These are phyloP conservation scores for Leptinotarsa texana DNA, from an alignment of 1,140 invertebrate genomes.

Conservation along the genomic window DNA sequence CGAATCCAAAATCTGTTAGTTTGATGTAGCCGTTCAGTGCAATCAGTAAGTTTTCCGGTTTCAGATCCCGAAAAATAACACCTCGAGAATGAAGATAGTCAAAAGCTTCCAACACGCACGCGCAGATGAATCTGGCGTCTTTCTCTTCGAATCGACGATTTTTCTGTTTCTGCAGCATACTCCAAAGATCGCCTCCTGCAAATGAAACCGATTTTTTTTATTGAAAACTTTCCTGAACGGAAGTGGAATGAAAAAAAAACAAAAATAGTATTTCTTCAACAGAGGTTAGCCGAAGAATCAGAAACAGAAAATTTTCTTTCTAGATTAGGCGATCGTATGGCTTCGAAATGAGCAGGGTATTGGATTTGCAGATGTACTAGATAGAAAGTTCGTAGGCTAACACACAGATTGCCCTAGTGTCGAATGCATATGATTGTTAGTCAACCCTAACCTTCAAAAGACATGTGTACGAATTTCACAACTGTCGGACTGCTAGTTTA, in stretches of 20 bases:
- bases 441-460: too few species aligned
- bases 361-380: too few species aligned
- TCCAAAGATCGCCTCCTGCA: conserved; percentile 55
- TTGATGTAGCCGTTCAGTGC: conserved; percentile 88
- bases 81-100: conserved; percentile 85
- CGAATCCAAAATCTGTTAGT: conserved; percentile 97
- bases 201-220: conserved; percentile 55
- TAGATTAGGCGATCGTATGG: too few species aligned
- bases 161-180: conserved; percentile 30
- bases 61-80: conserved; percentile 92
- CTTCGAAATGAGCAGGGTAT: too few species aligned
- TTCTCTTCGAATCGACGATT: conserved; percentile 81
- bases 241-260: neutral
- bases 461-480: too few species aligned
- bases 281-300: too few species aligned
- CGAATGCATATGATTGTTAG: too few species aligned
- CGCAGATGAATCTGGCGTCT: conserved; percentile 78
- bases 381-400: too few species aligned
- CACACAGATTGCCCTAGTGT: too few species aligned
- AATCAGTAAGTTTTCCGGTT: conserved; percentile 92
- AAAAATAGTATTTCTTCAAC: too few species aligned
- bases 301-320: too few species aligned
- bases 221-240: neutral
- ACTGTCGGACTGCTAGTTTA: too few species aligned
- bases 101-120: conserved; percentile 75